phyloP scores from a whole-genome alignment of 92 coral and sea anemone genomes.

The Epizoanthus rinbou region DNA sequence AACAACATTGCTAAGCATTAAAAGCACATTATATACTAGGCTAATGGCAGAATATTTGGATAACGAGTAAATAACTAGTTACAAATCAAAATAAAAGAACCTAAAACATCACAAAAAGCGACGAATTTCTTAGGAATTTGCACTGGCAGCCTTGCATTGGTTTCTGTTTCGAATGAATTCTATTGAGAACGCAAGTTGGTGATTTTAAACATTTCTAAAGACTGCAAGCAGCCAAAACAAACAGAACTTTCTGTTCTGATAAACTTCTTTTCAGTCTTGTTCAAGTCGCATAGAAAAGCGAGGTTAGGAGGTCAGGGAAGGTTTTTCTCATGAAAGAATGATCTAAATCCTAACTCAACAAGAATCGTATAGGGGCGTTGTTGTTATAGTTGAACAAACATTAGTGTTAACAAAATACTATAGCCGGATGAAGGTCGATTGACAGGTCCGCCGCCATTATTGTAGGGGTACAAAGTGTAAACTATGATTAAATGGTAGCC shows the following conservation, averaged over 20 bases:
- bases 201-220: not conserved
- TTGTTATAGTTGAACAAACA: not conserved
- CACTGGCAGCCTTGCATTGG: not conserved
- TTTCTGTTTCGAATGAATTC: slow-evolving; percentile 35
- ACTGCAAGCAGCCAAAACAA: slow-evolving; percentile 31
- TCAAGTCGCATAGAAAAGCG: slow-evolving; percentile 21
- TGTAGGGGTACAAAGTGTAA: not conserved
- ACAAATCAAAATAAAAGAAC: not conserved
- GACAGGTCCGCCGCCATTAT: not conserved
- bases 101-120: not conserved
- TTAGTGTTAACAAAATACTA: slow-evolving; percentile 1
- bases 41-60: not conserved
- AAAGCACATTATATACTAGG: not conserved
- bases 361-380: not conserved
- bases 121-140: not conserved
- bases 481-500: not conserved
- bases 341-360: not conserved
- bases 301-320: slow-evolving; percentile 29
- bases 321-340: not conserved
- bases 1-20: not conserved
- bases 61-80: not conserved
- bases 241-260: slow-evolving; percentile 24
- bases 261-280: slow-evolving; percentile 1
- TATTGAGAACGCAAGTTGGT: slow-evolving; percentile 24
- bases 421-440: slow-evolving; percentile 15